These are phyloP conservation scores for Machaerirhynchus nigripectus DNA, from an alignment of 2,113 vertebrate species.

Conservation along the genomic window DNA sequence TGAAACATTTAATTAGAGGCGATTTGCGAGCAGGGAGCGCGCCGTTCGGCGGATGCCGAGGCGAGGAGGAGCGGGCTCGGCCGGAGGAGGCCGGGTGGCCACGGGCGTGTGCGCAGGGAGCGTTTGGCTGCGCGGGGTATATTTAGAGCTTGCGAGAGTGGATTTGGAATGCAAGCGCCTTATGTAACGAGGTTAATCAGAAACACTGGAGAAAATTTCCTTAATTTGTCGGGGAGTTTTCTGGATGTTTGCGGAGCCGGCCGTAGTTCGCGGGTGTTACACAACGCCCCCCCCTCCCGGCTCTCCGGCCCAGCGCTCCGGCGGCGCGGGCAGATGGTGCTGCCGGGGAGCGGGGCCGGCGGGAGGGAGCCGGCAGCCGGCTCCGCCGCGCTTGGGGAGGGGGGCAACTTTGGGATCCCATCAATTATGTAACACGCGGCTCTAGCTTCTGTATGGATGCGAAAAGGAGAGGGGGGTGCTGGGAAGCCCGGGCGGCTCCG, in stretches of 20 bases:
- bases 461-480: background rate
- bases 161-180: constrained; percentile 92
- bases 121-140: constrained; percentile 74
- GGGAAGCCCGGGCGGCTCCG: background rate
- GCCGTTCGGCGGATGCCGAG: background rate
- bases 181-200: constrained; percentile 98
- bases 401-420: constrained; percentile 58
- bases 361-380: constrained; percentile 6
- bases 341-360: background rate
- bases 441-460: background rate
- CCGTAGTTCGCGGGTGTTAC: constrained; percentile 23
- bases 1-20: constrained; percentile 69
- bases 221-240: constrained; percentile 58
- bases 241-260: constrained; percentile 40
- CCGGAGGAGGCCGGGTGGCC: background rate
- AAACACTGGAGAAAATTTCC: constrained; percentile 83
- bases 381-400: background rate
- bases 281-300: background rate
- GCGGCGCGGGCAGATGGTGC: constrained; percentile 19
- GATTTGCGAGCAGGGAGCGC: constrained; percentile 40
- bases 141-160: constrained; percentile 90
- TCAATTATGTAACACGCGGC: constrained; percentile 65
- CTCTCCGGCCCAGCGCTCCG: background rate
- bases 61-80: background rate
- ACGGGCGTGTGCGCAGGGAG: constrained; percentile 45